phyloP scores from a whole-genome alignment of 35 echinoderm and acorn worm species.

The Hemicentrotus pulcherrimus region DNA sequence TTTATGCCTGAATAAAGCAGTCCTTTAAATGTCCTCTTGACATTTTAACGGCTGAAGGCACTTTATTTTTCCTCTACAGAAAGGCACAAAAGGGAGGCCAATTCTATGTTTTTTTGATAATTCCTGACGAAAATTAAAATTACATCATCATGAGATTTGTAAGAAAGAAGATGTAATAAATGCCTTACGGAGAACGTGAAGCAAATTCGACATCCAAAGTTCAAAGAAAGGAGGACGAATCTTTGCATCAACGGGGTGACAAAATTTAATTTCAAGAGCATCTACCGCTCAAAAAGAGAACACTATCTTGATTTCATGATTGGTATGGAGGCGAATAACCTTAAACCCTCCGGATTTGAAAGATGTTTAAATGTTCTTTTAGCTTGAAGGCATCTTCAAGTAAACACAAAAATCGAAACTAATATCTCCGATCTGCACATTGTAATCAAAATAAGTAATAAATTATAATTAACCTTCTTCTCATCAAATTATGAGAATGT shows the following conservation, averaged over 20 bases:
- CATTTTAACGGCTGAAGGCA: too few species aligned
- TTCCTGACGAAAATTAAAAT: too few species aligned
- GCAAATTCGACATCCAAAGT: not conserved
- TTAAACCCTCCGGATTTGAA: not conserved
- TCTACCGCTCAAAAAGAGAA: not conserved
- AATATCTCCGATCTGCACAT: not conserved
- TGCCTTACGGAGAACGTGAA: not conserved
- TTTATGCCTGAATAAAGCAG: too few species aligned
- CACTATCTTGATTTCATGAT: not conserved
- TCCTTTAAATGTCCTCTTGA: too few species aligned
- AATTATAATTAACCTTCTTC: too few species aligned
- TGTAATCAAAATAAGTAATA: too few species aligned
- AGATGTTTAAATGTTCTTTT: not conserved
- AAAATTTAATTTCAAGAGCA: not conserved
- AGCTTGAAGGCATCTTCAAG: not conserved
- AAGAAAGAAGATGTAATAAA: too few species aligned
- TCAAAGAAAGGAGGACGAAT: constrained; percentile 2
- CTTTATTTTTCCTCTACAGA: too few species aligned
- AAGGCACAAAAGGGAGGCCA: too few species aligned
- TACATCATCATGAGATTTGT: too few species aligned
- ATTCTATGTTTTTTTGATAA: too few species aligned
- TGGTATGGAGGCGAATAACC: not conserved
- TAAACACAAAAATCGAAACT: not conserved
- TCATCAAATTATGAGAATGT: too few species aligned
- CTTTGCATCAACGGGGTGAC: not conserved